Evolutionary conservation across 1,140 invertebrate species (phyloP).

Genomic region (Drosophila subobscura): DNA sequence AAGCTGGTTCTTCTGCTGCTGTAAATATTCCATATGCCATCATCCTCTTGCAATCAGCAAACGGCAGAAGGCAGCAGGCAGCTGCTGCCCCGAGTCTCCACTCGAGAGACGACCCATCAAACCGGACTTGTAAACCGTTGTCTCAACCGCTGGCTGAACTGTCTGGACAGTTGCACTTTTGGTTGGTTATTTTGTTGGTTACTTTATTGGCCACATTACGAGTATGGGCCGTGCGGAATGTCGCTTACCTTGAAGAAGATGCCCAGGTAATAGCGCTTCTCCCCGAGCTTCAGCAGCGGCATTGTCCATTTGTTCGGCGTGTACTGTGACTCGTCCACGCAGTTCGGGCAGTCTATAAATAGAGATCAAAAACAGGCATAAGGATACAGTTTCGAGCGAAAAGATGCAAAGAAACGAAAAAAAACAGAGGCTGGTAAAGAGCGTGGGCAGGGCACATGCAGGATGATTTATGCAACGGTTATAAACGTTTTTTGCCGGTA

Average conservation of each 20-base stretch:
- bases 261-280: constrained; percentile 94
- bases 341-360: constrained; percentile 90
- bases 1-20: constrained; percentile 13
- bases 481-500: too few relatives aligned
- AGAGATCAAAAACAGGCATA: constrained; percentile 20
- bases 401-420: not conserved
- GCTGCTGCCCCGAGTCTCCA: too few relatives aligned
- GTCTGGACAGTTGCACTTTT: constrained; percentile 44
- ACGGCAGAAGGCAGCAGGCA: not conserved
- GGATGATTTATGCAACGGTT: too few relatives aligned
- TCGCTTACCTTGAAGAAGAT: constrained; percentile 94
- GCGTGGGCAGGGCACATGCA: not conserved
- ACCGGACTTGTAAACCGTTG: constrained; percentile 56
- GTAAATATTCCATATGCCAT: constrained; percentile 56
- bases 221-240: constrained; percentile 62
- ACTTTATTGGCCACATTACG: constrained; percentile 25
- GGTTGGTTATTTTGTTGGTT: constrained; percentile 24
- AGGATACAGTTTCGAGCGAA: constrained; percentile 6
- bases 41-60: constrained; percentile 32
- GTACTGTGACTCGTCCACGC: constrained; percentile 88
- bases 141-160: too few relatives aligned
- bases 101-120: constrained; percentile 40
- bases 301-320: constrained; percentile 91
- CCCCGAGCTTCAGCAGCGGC: constrained; percentile 93
- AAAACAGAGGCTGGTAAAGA: constrained; percentile 7